Evolutionary conservation across 2,888 invertebrate genomes (phyloP).

Genomic region (Doris montereyensis): DNA sequence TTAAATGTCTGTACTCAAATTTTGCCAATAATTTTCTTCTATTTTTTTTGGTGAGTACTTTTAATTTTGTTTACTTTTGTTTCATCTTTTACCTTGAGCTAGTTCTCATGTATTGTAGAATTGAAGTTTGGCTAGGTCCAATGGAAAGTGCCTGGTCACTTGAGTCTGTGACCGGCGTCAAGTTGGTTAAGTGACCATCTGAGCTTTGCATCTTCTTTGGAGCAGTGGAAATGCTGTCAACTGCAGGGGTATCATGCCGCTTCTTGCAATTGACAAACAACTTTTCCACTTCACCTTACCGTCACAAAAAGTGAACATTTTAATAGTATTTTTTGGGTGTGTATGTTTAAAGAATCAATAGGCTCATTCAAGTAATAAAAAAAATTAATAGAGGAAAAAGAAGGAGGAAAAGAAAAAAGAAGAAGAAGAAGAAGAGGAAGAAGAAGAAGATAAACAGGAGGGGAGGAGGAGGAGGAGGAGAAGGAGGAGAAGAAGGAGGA

Average conservation of each 20-base stretch:
- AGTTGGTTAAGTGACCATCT: conserved; percentile 25
- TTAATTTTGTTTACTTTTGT: too few relatives aligned
- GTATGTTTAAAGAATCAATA: too few relatives aligned
- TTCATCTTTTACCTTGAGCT: conserved; percentile 49
- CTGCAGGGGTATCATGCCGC: conserved; percentile 5
- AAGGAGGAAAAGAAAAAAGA: neutral
- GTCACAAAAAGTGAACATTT: neutral
- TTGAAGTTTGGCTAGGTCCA: conserved; percentile 57
- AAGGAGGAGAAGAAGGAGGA: neutral
- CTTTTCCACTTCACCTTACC: conserved; percentile 21
- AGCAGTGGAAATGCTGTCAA: conserved; percentile 6
- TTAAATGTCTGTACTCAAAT: too few relatives aligned
- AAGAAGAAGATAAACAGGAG: neutral
- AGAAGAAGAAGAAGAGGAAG: neutral
- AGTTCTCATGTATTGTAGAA: conserved; percentile 59
- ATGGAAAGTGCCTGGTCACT: neutral
- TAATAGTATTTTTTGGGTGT: too few relatives aligned
- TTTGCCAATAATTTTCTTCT: too few relatives aligned
- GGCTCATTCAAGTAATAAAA: too few relatives aligned
- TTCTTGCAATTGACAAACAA: conserved; percentile 8
- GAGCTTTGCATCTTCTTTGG: conserved; percentile 33
- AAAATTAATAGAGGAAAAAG: neutral
- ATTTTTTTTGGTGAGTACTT: too few relatives aligned
- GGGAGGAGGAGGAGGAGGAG: neutral
- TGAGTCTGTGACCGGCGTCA: neutral